These are phyloP conservation scores for Teinopalpus imperialis DNA, from an alignment of 2,888 invertebrate species.

Conservation along the genomic window DNA sequence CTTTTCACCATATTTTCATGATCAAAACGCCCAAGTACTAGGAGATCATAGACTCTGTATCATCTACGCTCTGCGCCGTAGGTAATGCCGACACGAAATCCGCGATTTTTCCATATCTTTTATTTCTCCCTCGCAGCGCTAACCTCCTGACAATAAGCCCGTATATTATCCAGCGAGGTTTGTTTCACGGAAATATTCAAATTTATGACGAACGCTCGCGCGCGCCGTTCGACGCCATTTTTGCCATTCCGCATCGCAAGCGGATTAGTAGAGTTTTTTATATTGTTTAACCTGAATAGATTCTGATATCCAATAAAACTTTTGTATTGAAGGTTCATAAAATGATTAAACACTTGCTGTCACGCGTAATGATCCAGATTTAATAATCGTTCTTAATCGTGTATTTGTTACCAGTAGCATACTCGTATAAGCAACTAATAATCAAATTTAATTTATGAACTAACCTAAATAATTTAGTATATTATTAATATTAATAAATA, in stretches of 20 bases:
- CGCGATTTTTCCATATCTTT: conserved; percentile 60
- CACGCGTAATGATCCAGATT: too few relatives aligned
- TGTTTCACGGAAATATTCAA: conserved; percentile 71
- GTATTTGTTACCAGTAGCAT: too few relatives aligned
- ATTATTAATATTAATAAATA: too few relatives aligned
- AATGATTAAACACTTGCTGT: too few relatives aligned
- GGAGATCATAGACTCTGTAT: neutral
- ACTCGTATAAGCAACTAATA: too few relatives aligned
- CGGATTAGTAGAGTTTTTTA: conserved; percentile 47
- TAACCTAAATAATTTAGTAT: too few relatives aligned
- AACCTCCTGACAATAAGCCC: conserved; percentile 66
- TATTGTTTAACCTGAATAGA: conserved; percentile 25
- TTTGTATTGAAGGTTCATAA: neutral
- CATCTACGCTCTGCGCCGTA: conserved; percentile 39
- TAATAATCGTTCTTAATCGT: too few relatives aligned
- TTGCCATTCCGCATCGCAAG: conserved; percentile 46
- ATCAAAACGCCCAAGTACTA: too few relatives aligned
- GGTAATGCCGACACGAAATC: conserved; percentile 57
- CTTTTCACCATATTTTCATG: too few relatives aligned
- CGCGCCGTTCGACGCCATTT: conserved; percentile 44
- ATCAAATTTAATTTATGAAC: too few relatives aligned
- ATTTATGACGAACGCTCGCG: conserved; percentile 70
- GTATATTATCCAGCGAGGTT: conserved; percentile 65
- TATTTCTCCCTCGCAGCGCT: conserved; percentile 45
- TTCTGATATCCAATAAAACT: conserved; percentile 2